phyloP scores from a whole-genome alignment of 2,888 invertebrate genomes.

The Microplitis manilae region DNA sequence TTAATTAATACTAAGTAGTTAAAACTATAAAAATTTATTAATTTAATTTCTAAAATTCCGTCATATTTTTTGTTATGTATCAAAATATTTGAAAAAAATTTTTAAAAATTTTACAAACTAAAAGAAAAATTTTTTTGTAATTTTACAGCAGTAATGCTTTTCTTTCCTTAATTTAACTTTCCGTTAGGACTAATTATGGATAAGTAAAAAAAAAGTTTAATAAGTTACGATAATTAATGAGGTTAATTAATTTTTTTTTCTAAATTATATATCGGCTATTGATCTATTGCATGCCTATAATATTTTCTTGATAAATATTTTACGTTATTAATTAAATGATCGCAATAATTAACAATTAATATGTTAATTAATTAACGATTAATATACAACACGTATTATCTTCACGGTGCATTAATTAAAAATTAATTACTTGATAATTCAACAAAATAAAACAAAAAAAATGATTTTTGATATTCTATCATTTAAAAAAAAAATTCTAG shows the following conservation, averaged over 20 bases:
- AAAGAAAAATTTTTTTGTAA: too few relatives aligned
- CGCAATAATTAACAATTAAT: neutral
- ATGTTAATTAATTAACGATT: neutral
- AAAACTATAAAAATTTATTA: too few relatives aligned
- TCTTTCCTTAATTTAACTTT: too few relatives aligned
- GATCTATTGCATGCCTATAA: neutral
- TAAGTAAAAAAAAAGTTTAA: neutral
- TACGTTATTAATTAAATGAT: neutral
- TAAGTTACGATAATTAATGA: neutral
- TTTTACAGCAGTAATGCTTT: too few relatives aligned
- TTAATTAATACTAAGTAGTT: too few relatives aligned
- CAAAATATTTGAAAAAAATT: too few relatives aligned
- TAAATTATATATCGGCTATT: neutral
- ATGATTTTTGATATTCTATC: too few relatives aligned
- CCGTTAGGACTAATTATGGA: too few relatives aligned
- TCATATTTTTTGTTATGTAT: too few relatives aligned
- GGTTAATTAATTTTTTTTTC: neutral
- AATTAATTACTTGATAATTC: constrained; percentile 36
- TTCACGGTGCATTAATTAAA: constrained; percentile 3
- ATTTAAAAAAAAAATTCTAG: neutral
- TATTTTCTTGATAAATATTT: neutral
- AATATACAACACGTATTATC: constrained; percentile 14
- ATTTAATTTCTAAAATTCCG: too few relatives aligned
- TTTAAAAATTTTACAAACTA: too few relatives aligned
- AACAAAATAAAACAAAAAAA: too few relatives aligned